A percentile compares a stretch with the other conserved stretches of the same genome.
phyloP scores from a whole-genome alignment of 2,113 vertebrate genomes.

The Gadus macrocephalus region DNA sequence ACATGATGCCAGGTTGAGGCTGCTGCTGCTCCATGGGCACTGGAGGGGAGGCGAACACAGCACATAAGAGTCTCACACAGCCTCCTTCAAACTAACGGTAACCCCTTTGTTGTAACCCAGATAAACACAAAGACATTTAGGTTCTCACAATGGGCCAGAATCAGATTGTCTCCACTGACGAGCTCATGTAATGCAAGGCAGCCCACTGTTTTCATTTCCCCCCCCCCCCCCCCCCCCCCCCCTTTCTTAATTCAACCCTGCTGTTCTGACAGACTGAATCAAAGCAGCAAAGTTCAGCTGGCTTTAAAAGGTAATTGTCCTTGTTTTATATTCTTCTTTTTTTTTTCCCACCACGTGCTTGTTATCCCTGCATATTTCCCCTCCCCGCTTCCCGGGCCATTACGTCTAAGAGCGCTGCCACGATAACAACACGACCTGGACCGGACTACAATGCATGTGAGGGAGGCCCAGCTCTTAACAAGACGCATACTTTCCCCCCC shows the following conservation, averaged over 20 bases:
- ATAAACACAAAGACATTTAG: slow-evolving; percentile 31
- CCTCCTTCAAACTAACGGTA: too few relatives aligned
- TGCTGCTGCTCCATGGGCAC: too few relatives aligned
- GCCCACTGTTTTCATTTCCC: background rate
- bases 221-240: slow-evolving; percentile 8
- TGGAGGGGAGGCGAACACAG: too few relatives aligned
- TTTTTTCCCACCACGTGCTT: slow-evolving; percentile 38
- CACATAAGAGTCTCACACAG: too few relatives aligned
- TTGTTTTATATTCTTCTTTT: slow-evolving; percentile 13
- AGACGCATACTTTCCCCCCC: slow-evolving; percentile 67
- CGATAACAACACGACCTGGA: slow-evolving; percentile 67
- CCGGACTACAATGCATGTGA: slow-evolving; percentile 59
- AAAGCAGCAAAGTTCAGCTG: slow-evolving; percentile 51
- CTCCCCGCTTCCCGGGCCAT: slow-evolving; percentile 63
- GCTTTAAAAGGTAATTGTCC: slow-evolving; percentile 37
- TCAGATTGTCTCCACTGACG: slow-evolving; percentile 38
- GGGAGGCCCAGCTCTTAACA: slow-evolving; percentile 27
- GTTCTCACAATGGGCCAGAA: slow-evolving; percentile 39
- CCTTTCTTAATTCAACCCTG: slow-evolving; percentile 62
- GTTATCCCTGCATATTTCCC: slow-evolving; percentile 67
- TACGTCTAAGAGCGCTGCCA: slow-evolving; percentile 51
- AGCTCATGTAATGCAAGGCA: slow-evolving; percentile 11
- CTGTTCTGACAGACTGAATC: slow-evolving; percentile 50
- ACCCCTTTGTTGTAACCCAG: slow-evolving; percentile 21
- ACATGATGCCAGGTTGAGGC: slow-evolving; percentile 18